These are phyloP conservation scores for Paratrypauchen microcephalus DNA, from an alignment of 2,797 vertebrate species.

Conservation along the genomic window DNA sequence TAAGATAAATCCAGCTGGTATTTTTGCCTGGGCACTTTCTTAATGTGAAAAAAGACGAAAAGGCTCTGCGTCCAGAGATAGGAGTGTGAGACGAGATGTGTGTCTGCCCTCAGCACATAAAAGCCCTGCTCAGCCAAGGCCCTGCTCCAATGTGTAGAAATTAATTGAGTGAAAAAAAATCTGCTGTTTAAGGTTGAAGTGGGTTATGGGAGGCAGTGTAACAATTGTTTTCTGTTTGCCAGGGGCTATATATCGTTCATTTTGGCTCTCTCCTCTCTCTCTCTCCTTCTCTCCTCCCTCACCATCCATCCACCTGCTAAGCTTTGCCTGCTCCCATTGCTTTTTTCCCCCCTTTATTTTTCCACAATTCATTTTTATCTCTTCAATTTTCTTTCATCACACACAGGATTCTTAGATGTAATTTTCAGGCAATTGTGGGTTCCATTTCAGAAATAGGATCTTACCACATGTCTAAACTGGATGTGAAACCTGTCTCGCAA, in stretches of 20 bases:
- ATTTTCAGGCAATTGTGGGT: constrained; percentile 52
- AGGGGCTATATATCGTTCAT: constrained; percentile 79
- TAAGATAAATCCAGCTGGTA: constrained; percentile 25
- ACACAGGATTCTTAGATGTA: constrained; percentile 38
- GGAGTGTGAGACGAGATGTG: constrained; percentile 52
- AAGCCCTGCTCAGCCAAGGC: constrained; percentile 75
- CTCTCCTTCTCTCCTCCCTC: constrained; percentile 28
- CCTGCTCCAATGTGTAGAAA: constrained; percentile 80
- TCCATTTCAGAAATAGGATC: constrained; percentile 54
- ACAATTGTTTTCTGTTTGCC: constrained; percentile 83
- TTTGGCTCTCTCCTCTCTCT: constrained; percentile 66
- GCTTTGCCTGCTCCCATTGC: constrained; percentile 57
- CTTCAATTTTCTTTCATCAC: constrained; percentile 63
- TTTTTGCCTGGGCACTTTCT: constrained; percentile 38
- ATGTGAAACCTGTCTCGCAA: constrained; percentile 28
- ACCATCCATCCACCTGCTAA: constrained; percentile 70
- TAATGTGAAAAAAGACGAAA: constrained; percentile 33
- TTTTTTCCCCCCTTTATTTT: constrained; percentile 65
- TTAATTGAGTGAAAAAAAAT: constrained; percentile 87
- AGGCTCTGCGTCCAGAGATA: constrained; percentile 19
- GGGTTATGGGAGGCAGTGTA: constrained; percentile 82
- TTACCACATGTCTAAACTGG: constrained; percentile 28
- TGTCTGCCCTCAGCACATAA: constrained; percentile 69
- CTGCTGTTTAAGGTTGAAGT: constrained; percentile 81
- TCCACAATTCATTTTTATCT: constrained; percentile 66